These are phyloP conservation scores for Platysternon megacephalum DNA, from an alignment of 2,113 vertebrate genomes.

Conservation along the genomic window DNA sequence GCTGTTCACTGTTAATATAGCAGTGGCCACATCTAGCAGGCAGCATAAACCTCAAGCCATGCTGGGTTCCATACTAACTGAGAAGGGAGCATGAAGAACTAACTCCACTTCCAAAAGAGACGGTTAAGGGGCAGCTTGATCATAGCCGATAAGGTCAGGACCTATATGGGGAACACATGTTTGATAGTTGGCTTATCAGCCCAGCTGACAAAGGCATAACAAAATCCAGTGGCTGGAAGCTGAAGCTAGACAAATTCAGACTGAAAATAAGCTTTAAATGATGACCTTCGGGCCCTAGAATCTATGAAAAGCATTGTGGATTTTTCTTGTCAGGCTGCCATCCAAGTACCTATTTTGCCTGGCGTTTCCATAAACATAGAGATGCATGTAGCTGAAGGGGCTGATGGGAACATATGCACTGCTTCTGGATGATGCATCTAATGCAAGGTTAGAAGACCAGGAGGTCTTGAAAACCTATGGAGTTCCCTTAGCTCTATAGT, in stretches of 20 bases:
- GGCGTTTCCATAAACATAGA: not conserved
- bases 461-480: not conserved
- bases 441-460: not conserved
- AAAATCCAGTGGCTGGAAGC: not conserved
- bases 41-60: not conserved
- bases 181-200: not conserved
- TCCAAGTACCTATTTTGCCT: not conserved
- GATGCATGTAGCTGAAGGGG: not conserved
- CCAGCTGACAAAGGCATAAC: not conserved
- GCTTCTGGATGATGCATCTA: not conserved
- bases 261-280: no score
- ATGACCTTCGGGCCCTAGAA: not conserved
- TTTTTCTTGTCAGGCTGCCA: not conserved
- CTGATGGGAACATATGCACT: not conserved
- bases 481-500: not conserved
- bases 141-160: not conserved
- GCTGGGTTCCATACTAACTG: not conserved
- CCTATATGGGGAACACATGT: not conserved
- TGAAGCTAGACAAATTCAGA: not conserved
- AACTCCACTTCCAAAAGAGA: not conserved
- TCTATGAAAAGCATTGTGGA: not conserved
- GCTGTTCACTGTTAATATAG: not conserved
- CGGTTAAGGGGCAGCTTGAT: not conserved
- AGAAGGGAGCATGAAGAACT: not conserved
- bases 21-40: not conserved